Evolutionary conservation across 2,113 vertebrate species (phyloP), one percentile per base, ranked within the genome.

Genomic region (Cinclus cinclus): DNA sequence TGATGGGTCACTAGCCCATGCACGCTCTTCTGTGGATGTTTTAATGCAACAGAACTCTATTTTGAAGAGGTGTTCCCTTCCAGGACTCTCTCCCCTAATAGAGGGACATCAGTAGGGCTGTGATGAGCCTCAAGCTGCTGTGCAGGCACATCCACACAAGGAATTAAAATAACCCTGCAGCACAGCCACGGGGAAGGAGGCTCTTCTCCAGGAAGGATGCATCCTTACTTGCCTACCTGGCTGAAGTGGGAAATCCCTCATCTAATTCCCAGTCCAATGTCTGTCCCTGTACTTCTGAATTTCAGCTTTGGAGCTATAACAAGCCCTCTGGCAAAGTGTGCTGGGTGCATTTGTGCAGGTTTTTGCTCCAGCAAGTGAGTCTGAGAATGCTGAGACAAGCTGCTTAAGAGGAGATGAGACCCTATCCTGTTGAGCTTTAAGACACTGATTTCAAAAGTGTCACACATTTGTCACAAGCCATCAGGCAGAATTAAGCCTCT

Each of bases 1-100:
- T 0, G 0, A 47, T 13, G 1, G 5, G 24, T 55, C 30, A 49
- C 37, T 63, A 78, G 64, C 19, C 30, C 24, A 41, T 0, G 0
- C 7, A 50, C 21, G 15, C 28, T 77, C 27, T 18, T 67, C 41
- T 59, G 12, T 37, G 31, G 28, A 37, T 25, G 8, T 30, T 78
- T 64, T 56, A n/a, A 68, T 39, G 20, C 28, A 87, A n/a, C 4
- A 87, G 25, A 75, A 46, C 2, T 1, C 8, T 80, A 2, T 24
- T 77, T 7, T 18, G 10, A 15, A 39, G 19, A 77, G 23, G 24
- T 37, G 10, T 30, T 88, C 9, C 16, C 7, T 37, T 65, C 22
- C 21, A 87, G 30, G 9, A 53, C 1, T 23, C 24, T 88, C 8
- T 44, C 22, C 59, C 47, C 15, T 46, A 71, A n/a, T 2, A 55